Evolutionary conservation across 2,797 vertebrate species (phyloP), one percentile per base, ranked within the genome.

Genomic region (Acipenser ruthenus): DNA sequence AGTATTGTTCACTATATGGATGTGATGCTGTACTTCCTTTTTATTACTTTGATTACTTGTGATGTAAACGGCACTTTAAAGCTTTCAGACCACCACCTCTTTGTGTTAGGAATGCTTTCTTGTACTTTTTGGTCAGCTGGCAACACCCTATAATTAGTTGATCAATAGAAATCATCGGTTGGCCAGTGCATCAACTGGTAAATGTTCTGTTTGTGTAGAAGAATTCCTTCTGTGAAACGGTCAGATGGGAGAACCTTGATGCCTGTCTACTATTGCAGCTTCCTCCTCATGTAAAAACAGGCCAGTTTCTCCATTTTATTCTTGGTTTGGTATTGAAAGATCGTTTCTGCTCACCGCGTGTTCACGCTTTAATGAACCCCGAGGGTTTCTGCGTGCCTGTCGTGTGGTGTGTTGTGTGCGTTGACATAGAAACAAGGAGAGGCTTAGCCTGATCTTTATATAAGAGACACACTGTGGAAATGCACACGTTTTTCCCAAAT

Each of bases 1-100:
- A 84, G 86, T 89, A 83, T 88, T 70, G 87, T 90, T 82, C 88
- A 90, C 87, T 88, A 82, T 90, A 85, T 89, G 85, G 86, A 87
- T 89, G 86, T 89, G 86, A 87, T 84, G 85, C 87, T 89, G 86
- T 87, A 84, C 84, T 89, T 88, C 37, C 37, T 37, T 37, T 37
- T 37, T 37, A 37, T 37, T 90, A 85, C 83, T 87, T 86, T 87
- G 87, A 85, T 86, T 83, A 78, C 84, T 86, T 84, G 79, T 84
- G 80, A 79, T 86, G 88, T 89, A 83, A 84, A 89, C 85, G 85
- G 85, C 82, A 82, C 86, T 80, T 80, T 78, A 80, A 81, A 82
- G 84, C 82, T 84, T 79, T 62, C 60, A 62, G 60, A 10, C 49
- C 48, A 50, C 60, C 79, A 83, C 84, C 78, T 78, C 77, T 86